Percentiles rank a stretch among this genome's conserved stretches.
phyloP scores from a whole-genome alignment of 2,113 vertebrate species.

The Rallus limicola region DNA sequence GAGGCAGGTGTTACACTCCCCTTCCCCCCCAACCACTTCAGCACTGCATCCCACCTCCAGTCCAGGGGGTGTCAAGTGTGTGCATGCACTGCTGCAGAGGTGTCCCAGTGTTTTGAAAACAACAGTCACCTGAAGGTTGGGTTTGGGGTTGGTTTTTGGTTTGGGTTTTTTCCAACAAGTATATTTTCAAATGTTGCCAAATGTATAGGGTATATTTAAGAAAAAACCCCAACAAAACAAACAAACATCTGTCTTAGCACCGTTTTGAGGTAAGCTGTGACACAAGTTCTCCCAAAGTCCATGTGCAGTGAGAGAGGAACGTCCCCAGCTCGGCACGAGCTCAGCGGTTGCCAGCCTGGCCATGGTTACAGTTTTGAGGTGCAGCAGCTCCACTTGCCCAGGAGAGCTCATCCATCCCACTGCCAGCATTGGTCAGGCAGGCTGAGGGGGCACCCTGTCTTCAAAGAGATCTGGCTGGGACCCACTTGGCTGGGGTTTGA shows the following conservation, averaged over 20 bases:
- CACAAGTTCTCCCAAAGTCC: not conserved
- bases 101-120: too few species aligned
- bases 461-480: fast-evolving
- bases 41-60: not conserved
- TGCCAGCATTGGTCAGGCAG: not conserved
- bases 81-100: too few species aligned
- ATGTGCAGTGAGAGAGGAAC: not conserved
- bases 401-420: not conserved
- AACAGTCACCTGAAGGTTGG: not conserved
- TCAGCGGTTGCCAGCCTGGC: not conserved
- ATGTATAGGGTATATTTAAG: not conserved
- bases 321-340: fast-evolving
- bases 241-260: not conserved
- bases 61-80: not conserved
- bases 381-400: not conserved
- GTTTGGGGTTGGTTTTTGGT: not conserved
- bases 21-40: not conserved
- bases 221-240: not conserved
- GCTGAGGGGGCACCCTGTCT: not conserved
- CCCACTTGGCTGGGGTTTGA: not conserved
- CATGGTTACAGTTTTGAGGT: not conserved
- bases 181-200: not conserved
- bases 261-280: not conserved
- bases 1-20: too few species aligned
- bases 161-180: not conserved